A percentile compares a stretch with the other conserved stretches of the same genome.
phyloP scores from a whole-genome alignment of 2,113 vertebrate species.

The Podiceps cristatus region DNA sequence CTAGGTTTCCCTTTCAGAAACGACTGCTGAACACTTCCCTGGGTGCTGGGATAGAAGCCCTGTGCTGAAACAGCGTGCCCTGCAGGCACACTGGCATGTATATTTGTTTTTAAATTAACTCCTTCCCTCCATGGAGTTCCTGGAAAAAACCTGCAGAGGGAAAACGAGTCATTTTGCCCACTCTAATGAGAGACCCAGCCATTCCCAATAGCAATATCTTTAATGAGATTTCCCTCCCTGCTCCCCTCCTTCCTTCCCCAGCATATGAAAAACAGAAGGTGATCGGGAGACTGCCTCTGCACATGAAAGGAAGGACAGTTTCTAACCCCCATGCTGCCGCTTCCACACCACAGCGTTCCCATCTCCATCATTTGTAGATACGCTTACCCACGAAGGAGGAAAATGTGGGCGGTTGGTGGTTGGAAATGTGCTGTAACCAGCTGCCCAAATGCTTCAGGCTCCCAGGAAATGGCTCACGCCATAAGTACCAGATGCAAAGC shows the following conservation, averaged over 20 bases:
- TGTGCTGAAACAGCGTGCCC: neutral
- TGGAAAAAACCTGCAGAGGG: neutral
- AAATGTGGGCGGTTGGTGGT: neutral
- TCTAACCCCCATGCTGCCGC: neutral
- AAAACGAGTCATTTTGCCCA: neutral
- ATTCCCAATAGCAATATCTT: neutral
- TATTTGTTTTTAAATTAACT: constrained; percentile 49
- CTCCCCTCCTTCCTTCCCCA: neutral
- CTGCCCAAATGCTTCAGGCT: neutral
- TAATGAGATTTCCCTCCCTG: neutral
- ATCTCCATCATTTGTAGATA: neutral
- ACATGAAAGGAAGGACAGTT: neutral
- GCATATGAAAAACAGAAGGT: neutral
- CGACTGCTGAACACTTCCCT: neutral
- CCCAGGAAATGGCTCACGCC: neutral
- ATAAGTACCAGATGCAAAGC: neutral
- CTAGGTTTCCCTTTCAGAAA: neutral
- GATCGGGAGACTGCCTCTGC: neutral
- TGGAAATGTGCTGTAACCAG: neutral
- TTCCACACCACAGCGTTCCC: accelerated
- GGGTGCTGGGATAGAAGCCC: neutral
- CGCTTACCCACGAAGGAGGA: neutral
- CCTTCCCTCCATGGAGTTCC: neutral
- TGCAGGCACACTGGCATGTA: neutral
- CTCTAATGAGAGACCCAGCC: neutral